Evolutionary conservation across 1,140 invertebrate species (phyloP).

Genomic region (Epicauta chinensis): DNA sequence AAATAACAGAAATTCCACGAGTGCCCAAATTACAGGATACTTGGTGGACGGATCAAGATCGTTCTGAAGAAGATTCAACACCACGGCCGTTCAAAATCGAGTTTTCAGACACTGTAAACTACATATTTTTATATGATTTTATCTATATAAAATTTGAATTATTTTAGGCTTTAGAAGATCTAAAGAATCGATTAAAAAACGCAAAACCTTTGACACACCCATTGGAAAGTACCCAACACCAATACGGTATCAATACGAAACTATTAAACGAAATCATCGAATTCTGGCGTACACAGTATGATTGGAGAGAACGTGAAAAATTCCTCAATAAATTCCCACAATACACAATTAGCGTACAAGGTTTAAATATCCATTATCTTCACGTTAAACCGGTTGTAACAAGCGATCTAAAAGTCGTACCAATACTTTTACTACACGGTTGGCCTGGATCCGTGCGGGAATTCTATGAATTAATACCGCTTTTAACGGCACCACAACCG

Average conservation of each 20-base stretch:
- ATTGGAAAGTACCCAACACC: slow-evolving; percentile 61
- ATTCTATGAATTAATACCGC: slow-evolving; percentile 76
- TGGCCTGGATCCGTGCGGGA: slow-evolving; percentile 88
- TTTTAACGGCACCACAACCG: slow-evolving; percentile 52
- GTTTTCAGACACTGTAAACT: slow-evolving; percentile 34
- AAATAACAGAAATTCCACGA: slow-evolving; percentile 1
- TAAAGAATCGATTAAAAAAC: slow-evolving; percentile 53
- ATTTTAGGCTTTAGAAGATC: slow-evolving; percentile 52
- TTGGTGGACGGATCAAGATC: slow-evolving; percentile 43
- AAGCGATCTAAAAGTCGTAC: slow-evolving; percentile 36
- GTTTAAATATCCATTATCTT: slow-evolving; percentile 53
- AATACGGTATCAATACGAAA: slow-evolving; percentile 71
- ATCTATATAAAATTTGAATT: neutral
- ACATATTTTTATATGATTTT: neutral
- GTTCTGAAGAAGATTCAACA: slow-evolving; percentile 35
- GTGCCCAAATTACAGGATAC: slow-evolving; percentile 21
- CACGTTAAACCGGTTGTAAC: slow-evolving; percentile 51
- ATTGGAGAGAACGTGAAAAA: slow-evolving; percentile 64
- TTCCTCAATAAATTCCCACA: slow-evolving; percentile 66
- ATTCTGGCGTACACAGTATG: slow-evolving; percentile 70
- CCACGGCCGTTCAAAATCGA: slow-evolving; percentile 46
- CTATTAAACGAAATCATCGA: slow-evolving; percentile 64
- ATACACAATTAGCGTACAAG: slow-evolving; percentile 66
- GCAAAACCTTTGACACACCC: slow-evolving; percentile 51
- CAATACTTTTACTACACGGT: slow-evolving; percentile 75